Percentiles rank a stretch among this genome's conserved stretches.
phyloP scores from a whole-genome alignment of 2,888 invertebrate species.

The Galerucella nymphaeae region DNA sequence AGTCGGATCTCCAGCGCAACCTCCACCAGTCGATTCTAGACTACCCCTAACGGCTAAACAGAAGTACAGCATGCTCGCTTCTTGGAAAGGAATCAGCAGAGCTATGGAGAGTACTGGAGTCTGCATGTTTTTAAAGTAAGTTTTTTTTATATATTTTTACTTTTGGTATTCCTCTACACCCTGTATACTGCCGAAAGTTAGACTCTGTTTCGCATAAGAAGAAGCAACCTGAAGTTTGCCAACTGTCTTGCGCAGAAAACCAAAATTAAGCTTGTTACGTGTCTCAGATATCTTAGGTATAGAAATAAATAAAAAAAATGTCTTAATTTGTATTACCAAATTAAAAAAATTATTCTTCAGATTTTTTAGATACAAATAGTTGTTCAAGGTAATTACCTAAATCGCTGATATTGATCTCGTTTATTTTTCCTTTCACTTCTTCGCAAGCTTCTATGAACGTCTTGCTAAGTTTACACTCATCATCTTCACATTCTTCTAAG shows the following conservation, averaged over 20 bases:
- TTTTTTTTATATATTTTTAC: constrained; percentile 50
- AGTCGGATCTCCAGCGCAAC: constrained; percentile 67
- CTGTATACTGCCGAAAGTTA: too few relatives aligned
- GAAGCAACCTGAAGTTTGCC: too few relatives aligned
- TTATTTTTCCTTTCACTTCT: neutral
- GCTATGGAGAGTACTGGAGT: constrained; percentile 91
- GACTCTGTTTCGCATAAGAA: too few relatives aligned
- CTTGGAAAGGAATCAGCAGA: constrained; percentile 91
- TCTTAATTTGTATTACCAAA: too few relatives aligned
- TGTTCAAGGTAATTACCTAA: neutral
- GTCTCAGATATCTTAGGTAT: too few relatives aligned
- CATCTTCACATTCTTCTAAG: constrained; percentile 10
- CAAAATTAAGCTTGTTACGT: too few relatives aligned
- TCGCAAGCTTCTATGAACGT: constrained; percentile 3
- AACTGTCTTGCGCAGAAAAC: too few relatives aligned
- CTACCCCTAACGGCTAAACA: constrained; percentile 87
- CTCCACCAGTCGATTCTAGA: constrained; percentile 79
- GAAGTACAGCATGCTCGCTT: constrained; percentile 88
- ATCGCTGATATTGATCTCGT: neutral
- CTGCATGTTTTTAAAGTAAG: constrained; percentile 93
- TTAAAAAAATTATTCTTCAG: neutral
- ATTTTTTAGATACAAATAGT: neutral
- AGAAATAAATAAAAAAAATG: too few relatives aligned
- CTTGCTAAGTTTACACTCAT: constrained; percentile 35
- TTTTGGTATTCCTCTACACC: too few relatives aligned